Conservation (phyloP, 1,140 invertebrate genomes). For the Zaprionus tsacasi region DNA sequence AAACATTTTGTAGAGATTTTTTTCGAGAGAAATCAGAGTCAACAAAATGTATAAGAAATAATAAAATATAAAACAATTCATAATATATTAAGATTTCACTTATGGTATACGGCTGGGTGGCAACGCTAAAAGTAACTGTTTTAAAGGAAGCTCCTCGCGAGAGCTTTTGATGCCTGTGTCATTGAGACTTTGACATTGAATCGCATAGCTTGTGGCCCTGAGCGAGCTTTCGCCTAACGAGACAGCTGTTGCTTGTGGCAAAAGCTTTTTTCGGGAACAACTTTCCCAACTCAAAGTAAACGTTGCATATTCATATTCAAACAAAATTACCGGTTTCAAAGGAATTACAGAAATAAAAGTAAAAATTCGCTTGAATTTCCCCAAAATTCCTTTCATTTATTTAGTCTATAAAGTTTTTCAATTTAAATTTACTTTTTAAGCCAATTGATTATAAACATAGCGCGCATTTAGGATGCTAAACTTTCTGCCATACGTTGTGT, state of each 20-base stretch:
- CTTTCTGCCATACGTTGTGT: conserved; percentile 23
- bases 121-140: conserved; percentile 46
- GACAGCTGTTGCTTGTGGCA: conserved; percentile 64
- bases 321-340: conserved; percentile 29
- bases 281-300: conserved; percentile 18
- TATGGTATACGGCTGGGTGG: conserved; percentile 17
- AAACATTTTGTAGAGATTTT: not conserved
- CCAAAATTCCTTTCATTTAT: not conserved
- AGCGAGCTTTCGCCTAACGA: conserved; percentile 44
- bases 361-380: not conserved
- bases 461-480: conserved; percentile 27
- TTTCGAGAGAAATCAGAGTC: no score
- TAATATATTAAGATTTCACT: not conserved
- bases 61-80: not conserved
- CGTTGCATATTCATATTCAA: conserved; percentile 19
- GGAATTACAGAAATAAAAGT: not conserved
- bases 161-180: conserved; percentile 13
- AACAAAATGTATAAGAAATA: not conserved
- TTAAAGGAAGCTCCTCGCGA: conserved; percentile 24
- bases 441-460: not conserved
- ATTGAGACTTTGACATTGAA: conserved; percentile 23
- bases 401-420: conserved; percentile 10
- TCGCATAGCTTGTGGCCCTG: conserved; percentile 30
- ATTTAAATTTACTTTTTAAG: not conserved
- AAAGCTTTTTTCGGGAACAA: conserved; percentile 48